Base-by-base conservation (phyloP, 2,797 vertebrate genomes). In the Eulemur coronatus region DNA sequence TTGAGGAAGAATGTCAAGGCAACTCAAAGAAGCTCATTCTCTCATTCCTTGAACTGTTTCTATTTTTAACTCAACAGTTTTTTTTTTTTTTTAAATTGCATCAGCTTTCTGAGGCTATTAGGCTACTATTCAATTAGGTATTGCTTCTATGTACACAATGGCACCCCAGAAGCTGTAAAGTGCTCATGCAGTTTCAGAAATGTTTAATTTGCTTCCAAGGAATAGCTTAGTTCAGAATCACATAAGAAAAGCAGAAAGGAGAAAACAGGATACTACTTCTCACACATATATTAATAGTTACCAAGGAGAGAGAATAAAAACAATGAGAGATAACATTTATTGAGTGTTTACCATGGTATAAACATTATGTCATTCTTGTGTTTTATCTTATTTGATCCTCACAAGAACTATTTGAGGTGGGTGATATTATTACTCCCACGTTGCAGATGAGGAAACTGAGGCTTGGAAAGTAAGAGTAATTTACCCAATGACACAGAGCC, bases 81-180 rank as follows among this genome's bases (percentile, higher is more conserved):
- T 95, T 95, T 86, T 90, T 75, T 41, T 75, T 84, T 76, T 48
- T 95, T 5, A 0, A 97, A 98, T 93, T 97, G 93, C 89, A 97
- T 63, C 76, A 93, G 95, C 91, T 97, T 96, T 97, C 89, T 85
- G 91, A 96, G 93, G 89, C 97, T 96, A 96, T 97, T 97, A 98
- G 97, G 94, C 93, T 96, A 97, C 97, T 97, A 92, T 97, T 98
- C 97, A 98, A 97, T 98, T 98, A 98, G 89, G 76, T 93, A 84
- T 91, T 96, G 91, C 96, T 98, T 94, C 96, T 96, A 81, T 89
- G 78, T 97, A 96, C 73, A 97, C 97, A 97, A 88, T 97, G 91
- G 94, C 89, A 86, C 87, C 81, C 94, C 84, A 63, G 97, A 95
- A 97, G 97, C 89, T 97, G 91, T 94, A 84, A 95, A 97, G 89